Base-by-base conservation (phyloP, 2,888 invertebrate species). In the Arctia plantaginis region DNA sequence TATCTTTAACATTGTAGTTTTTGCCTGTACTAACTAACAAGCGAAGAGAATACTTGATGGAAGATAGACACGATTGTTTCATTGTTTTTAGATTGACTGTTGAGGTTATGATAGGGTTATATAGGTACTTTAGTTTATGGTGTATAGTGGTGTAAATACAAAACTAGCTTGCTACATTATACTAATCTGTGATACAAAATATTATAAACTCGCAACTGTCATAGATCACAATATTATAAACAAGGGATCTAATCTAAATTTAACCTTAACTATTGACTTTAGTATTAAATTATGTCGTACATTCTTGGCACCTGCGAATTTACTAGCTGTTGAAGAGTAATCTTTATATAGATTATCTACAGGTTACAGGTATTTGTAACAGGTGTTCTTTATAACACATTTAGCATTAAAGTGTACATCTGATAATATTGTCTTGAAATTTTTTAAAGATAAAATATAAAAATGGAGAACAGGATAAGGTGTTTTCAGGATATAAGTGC, bases 391-490 rank as follows among this genome's bases (percentile, higher is more conserved):
- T 77, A 69, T 74, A 74, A 72, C 76, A 77, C 66, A 80, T 78
- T 80, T 81, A 80, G 83, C 73, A 72, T 59, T 68, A 33, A 59
- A 73, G 55, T 44, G 51, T 44, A 47, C 35, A 47, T 44, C 47
- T 67, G n/a, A 35, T 70, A 44, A 66, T 66, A 39, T 55, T 41
- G 30, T 73, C 44, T 73, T 41, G 68, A 68, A 64, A 35, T 30
- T 23, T 7, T 15, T 69, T 68, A 27, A 27, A 41, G 27, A 10
- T 3, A 69, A 39, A 13, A 18, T 69, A 69, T 35, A 35, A 87
- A 80, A 76, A 95, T 95, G 94, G 93, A 93, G 78, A 93, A 92
- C 84, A 87, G 90, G 71, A 87, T 95, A 62, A 86, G 95, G 80
- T 93, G 90, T 81, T 93, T 89, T 81, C 88, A 87, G 73, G 94